Percentiles rank a stretch among this genome's conserved stretches.
Evolutionary conservation across 2,888 invertebrate genomes (phyloP).

Genomic region (Molorchus minor): DNA sequence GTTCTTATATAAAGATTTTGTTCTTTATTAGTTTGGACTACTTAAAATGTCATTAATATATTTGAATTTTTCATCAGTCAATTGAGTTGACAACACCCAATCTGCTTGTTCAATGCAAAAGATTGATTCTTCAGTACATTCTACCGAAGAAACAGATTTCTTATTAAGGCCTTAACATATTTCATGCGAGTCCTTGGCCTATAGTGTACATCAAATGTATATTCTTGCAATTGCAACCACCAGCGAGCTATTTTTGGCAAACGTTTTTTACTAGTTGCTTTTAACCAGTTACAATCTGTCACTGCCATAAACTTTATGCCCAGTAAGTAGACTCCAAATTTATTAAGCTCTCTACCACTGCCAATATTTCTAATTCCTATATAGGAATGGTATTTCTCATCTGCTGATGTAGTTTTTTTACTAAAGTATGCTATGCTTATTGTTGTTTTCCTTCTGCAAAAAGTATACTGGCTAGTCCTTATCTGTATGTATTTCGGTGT

Average conservation of each 20-base stretch:
- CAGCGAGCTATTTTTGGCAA: slow-evolving; percentile 7
- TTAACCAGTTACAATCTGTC: slow-evolving; percentile 10
- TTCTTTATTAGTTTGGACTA: slow-evolving; percentile 25
- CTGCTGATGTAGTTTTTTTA: slow-evolving; percentile 48
- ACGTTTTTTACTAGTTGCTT: slow-evolving; percentile 8
- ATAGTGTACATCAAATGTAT: slow-evolving; percentile 12
- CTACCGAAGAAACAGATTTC: slow-evolving; percentile 27
- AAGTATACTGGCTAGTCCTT: slow-evolving; percentile 37
- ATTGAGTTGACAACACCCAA: slow-evolving; percentile 35
- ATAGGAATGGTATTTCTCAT: slow-evolving; percentile 51
- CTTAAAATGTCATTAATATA: slow-evolving; percentile 16
- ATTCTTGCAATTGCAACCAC: slow-evolving; percentile 13
- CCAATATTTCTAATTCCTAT: slow-evolving; percentile 51
- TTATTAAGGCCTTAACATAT: slow-evolving; percentile 37
- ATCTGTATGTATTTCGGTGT: slow-evolving; percentile 49
- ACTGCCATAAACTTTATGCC: slow-evolving; percentile 3
- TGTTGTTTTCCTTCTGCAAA: too few relatives aligned
- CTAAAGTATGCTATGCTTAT: slow-evolving; percentile 52
- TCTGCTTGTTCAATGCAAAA: slow-evolving; percentile 28
- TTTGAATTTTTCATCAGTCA: slow-evolving; percentile 30
- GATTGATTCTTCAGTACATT: background rate
- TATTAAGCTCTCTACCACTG: slow-evolving; percentile 15
- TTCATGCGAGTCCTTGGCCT: slow-evolving; percentile 17
- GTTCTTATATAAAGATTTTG: slow-evolving; percentile 22
- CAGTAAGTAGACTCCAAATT: slow-evolving; percentile 11